These are phyloP conservation scores for Lathronympha strigana DNA, from an alignment of 2,888 invertebrate genomes.

Conservation along the genomic window DNA sequence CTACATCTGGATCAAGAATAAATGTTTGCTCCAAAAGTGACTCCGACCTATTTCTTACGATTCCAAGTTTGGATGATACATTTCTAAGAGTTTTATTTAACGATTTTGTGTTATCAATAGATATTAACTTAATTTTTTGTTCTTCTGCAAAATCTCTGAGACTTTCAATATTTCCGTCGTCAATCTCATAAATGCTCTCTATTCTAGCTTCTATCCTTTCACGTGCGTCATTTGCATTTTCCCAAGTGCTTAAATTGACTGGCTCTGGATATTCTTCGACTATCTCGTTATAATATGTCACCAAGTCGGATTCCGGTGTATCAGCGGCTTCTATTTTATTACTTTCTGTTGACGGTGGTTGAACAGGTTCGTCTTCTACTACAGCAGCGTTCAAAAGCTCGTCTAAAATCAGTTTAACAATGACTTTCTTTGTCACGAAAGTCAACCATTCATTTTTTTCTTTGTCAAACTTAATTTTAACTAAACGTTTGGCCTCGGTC, in stretches of 20 bases:
- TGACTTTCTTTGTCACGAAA: constrained; percentile 61
- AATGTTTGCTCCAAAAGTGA: constrained; percentile 85
- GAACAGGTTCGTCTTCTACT: constrained; percentile 45
- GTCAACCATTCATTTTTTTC: constrained; percentile 61
- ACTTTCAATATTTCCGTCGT: constrained; percentile 70
- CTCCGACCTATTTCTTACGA: constrained; percentile 69
- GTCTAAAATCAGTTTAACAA: constrained; percentile 62
- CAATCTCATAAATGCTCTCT: constrained; percentile 71
- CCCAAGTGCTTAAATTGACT: constrained; percentile 72
- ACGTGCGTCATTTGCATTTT: constrained; percentile 73
- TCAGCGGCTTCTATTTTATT: constrained; percentile 76
- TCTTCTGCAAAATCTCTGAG: constrained; percentile 65
- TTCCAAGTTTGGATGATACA: constrained; percentile 57
- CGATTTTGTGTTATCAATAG: constrained; percentile 70
- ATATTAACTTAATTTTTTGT: constrained; percentile 74
- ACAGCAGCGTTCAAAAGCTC: constrained; percentile 59
- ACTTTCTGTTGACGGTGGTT: constrained; percentile 60
- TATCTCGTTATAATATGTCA: constrained; percentile 66
- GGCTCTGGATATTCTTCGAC: constrained; percentile 78
- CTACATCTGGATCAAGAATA: constrained; percentile 77
- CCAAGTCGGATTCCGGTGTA: constrained; percentile 64
- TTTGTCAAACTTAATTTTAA: constrained; percentile 53
- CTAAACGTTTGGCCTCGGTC: constrained; percentile 63
- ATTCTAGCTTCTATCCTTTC: constrained; percentile 75
- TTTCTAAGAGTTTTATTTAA: constrained; percentile 60